Conservation (phyloP, 2,113 vertebrate genomes). For the Nerophis lumbriciformis region DNA sequence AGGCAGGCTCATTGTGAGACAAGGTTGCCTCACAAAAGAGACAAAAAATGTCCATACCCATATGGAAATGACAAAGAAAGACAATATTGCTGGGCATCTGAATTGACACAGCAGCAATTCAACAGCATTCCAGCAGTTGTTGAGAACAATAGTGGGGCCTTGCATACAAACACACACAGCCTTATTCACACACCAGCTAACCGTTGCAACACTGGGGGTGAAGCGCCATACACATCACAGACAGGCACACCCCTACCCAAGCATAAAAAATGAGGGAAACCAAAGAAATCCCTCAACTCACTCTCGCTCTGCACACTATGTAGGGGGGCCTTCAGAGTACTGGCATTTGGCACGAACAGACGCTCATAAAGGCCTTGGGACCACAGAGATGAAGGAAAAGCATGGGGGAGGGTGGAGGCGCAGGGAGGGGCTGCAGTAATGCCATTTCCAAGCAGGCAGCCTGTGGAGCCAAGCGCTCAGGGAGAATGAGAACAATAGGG, state of each 20-base stretch:
- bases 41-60: conserved; percentile 5
- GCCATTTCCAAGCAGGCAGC: conserved; percentile 52
- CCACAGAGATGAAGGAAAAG: conserved; percentile 42
- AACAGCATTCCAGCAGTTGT: conserved; percentile 53
- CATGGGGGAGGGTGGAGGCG: conserved; percentile 20
- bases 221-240: conserved; percentile 45
- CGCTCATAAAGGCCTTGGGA: conserved; percentile 55
- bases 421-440: conserved; percentile 28
- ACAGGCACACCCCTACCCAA: conserved; percentile 30
- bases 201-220: conserved; percentile 35
- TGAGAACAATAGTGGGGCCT: conserved; percentile 45
- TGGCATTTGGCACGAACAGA: conserved; percentile 73
- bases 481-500: conserved; percentile 42
- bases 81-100: conserved; percentile 34
- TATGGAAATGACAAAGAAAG: conserved; percentile 31
- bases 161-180: conserved; percentile 20
- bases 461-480: conserved; percentile 36
- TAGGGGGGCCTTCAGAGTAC: conserved; percentile 37
- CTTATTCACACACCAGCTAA: conserved; percentile 28
- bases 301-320: conserved; percentile 27
- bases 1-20: background rate
- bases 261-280: conserved; percentile 19
- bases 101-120: conserved; percentile 38
- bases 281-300: conserved; percentile 36
- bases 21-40: background rate